These are phyloP conservation scores for Zosterops pallidus DNA, from an alignment of 2,113 vertebrate species.

Conservation along the genomic window DNA sequence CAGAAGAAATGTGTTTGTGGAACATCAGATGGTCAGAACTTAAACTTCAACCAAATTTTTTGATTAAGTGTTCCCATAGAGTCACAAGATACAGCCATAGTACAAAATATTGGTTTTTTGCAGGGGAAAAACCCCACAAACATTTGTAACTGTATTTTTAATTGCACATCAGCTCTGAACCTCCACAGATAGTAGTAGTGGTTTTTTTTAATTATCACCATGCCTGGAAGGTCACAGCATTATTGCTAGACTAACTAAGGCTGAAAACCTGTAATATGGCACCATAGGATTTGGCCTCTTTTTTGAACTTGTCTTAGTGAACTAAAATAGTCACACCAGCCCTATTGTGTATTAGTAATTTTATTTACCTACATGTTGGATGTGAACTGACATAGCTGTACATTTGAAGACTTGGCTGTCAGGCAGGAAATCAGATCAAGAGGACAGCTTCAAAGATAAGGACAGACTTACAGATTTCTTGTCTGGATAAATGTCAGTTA, in stretches of 20 bases:
- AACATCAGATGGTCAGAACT: neutral
- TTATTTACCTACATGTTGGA: neutral
- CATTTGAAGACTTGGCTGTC: neutral
- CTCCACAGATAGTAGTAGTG: neutral
- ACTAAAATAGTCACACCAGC: neutral
- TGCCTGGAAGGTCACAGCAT: neutral
- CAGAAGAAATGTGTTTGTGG: neutral
- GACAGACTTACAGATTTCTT: neutral
- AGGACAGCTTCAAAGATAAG: neutral
- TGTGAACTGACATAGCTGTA: neutral
- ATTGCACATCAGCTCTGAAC: neutral
- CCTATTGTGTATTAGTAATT: neutral
- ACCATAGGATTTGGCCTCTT: neutral
- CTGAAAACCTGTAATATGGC: neutral
- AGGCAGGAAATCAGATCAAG: neutral
- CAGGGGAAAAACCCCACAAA: fast-evolving
- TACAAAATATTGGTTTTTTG: fast-evolving
- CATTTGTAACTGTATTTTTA: neutral
- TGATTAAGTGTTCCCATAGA: neutral
- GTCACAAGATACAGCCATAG: neutral
- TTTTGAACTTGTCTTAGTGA: neutral
- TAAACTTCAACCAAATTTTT: neutral
- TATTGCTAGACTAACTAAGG: neutral
- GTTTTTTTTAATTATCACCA: neutral
- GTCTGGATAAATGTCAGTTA: neutral